A percentile compares a stretch with the other conserved stretches of the same genome.
Evolutionary conservation across 1,140 invertebrate species (phyloP).

Genomic region (Aphis gossypii): DNA sequence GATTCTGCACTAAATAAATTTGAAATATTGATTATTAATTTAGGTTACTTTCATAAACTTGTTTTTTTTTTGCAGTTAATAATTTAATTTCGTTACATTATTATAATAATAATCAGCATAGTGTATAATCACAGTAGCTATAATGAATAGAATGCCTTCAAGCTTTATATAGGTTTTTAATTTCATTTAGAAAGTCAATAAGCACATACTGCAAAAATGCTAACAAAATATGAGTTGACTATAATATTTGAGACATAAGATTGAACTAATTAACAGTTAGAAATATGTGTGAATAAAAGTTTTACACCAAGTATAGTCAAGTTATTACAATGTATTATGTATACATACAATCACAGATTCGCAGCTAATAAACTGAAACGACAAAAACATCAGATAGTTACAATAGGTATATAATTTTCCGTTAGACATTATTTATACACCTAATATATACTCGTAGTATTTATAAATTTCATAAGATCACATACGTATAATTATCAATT

Average conservation of each 20-base stretch:
- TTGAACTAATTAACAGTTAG: too few species aligned
- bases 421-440: too few species aligned
- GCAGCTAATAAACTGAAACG: background rate
- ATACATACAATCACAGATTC: background rate
- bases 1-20: background rate
- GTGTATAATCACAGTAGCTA: background rate
- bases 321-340: background rate
- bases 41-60: slow-evolving; percentile 48
- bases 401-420: background rate
- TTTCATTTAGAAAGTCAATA: slow-evolving; percentile 40
- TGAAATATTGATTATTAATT: slow-evolving; percentile 38
- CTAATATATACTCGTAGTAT: background rate
- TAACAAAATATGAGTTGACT: background rate
- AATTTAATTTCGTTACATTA: slow-evolving; percentile 43
- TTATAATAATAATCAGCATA: background rate
- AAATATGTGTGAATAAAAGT: too few species aligned
- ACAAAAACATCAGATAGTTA: background rate
- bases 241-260: background rate
- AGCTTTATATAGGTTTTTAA: slow-evolving; percentile 9
- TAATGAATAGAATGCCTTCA: slow-evolving; percentile 49
- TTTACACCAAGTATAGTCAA: background rate
- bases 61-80: slow-evolving; percentile 35
- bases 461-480: background rate
- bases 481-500: background rate
- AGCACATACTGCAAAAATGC: background rate